These are phyloP conservation scores for Zophobas morio DNA, from an alignment of 1,140 invertebrate genomes.

Conservation along the genomic window DNA sequence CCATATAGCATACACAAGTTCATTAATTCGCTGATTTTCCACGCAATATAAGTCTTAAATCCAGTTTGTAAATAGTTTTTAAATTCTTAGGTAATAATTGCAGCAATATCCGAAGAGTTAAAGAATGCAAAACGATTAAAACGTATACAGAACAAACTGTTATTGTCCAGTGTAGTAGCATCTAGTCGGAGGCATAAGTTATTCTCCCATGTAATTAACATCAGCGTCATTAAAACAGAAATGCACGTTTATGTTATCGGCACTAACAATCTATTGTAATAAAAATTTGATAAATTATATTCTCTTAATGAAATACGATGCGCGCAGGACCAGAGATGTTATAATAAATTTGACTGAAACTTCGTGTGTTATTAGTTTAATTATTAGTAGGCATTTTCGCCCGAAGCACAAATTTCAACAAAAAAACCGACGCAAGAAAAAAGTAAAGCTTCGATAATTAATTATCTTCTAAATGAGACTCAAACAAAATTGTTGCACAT, in stretches of 20 bases:
- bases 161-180: conserved; percentile 5
- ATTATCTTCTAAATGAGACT: background rate
- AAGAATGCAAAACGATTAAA: conserved; percentile 17
- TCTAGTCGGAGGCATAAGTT: background rate
- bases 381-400: conserved; percentile 6
- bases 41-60: background rate
- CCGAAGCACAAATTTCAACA: background rate
- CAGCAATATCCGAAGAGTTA: background rate
- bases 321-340: background rate
- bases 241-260: background rate
- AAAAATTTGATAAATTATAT: conserved; percentile 13
- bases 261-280: conserved; percentile 2
- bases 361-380: conserved; percentile 14
- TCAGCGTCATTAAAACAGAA: conserved; percentile 2
- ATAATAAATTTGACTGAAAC: conserved; percentile 2
- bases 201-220: conserved; percentile 16
- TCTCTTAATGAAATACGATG: background rate
- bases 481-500: background rate
- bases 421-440: background rate
- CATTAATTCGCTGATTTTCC: background rate
- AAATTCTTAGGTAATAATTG: conserved; percentile 7
- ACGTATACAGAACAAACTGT: background rate
- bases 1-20: background rate
- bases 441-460: background rate
- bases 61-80: background rate